Conservation (phyloP, 35 echinoderm and acorn worm genomes). For the Ophioderma brevispina region DNA sequence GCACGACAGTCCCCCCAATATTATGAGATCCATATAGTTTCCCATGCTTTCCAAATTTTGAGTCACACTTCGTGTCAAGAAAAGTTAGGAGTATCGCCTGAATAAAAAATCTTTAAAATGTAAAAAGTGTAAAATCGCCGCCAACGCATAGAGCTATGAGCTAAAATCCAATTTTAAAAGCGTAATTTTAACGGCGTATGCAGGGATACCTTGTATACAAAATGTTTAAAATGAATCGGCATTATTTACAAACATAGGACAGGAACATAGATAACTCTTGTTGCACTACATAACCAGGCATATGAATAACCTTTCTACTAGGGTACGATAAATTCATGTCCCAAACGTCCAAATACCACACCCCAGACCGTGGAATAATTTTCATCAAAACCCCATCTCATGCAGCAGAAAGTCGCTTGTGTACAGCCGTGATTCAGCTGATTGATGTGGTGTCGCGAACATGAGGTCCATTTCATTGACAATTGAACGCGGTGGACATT, state of each 20-base stretch:
- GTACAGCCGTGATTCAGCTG: not conserved
- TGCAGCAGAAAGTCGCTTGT: constrained; percentile 1
- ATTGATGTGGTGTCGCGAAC: not conserved
- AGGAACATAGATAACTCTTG: constrained; percentile 27
- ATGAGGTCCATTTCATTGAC: constrained; percentile 7
- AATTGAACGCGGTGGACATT: not conserved
- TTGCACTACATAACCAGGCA: constrained; percentile 16
- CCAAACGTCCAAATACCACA: constrained; percentile 30
- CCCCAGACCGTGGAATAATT: not conserved
- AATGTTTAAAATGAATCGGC: too few relatives aligned
- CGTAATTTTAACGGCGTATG: too few relatives aligned
- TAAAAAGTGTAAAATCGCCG: too few relatives aligned
- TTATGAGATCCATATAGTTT: too few relatives aligned
- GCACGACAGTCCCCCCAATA: too few relatives aligned
- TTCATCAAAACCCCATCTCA: constrained; percentile 5
- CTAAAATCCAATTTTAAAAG: too few relatives aligned
- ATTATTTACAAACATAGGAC: constrained; percentile 33
- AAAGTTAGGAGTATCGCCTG: too few relatives aligned
- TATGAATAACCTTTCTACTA: constrained; percentile 7
- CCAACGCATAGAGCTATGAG: too few relatives aligned
- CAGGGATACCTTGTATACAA: too few relatives aligned
- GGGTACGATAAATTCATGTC: constrained; percentile 44
- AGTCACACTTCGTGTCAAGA: too few relatives aligned
- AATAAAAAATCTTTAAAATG: too few relatives aligned
- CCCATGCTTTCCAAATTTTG: too few relatives aligned